A percentile compares a stretch with the other conserved stretches of the same genome.
phyloP scores from a whole-genome alignment of 1,140 invertebrate genomes.

The Papilio dardanus region DNA sequence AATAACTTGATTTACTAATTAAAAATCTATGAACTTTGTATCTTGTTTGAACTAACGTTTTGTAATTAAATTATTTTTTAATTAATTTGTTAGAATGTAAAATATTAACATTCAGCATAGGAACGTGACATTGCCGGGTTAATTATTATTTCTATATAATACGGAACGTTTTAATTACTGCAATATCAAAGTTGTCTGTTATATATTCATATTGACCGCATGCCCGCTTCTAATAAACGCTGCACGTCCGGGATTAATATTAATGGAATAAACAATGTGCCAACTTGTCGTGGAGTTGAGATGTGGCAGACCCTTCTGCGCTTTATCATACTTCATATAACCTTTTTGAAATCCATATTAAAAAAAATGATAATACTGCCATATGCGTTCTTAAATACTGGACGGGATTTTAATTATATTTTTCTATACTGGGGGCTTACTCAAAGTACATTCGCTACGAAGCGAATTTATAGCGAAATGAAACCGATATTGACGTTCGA shows the following conservation, averaged over 20 bases:
- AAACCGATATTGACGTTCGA: no score
- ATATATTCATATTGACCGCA: neutral
- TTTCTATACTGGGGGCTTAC: no score
- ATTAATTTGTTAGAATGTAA: no score
- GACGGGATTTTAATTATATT: no score
- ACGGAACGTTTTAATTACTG: neutral
- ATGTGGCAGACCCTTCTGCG: neutral
- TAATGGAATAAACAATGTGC: slow-evolving; percentile 16
- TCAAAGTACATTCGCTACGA: no score
- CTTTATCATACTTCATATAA: neutral
- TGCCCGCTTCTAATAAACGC: neutral
- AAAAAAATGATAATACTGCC: neutral
- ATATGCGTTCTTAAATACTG: neutral
- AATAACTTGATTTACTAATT: no score
- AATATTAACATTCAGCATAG: no score
- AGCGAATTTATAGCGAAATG: no score
- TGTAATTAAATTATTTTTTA: no score
- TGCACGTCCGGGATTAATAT: slow-evolving; percentile 1
- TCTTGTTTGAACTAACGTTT: no score
- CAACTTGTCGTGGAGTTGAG: slow-evolving; percentile 1
- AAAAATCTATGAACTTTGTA: no score
- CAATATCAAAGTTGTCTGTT: neutral
- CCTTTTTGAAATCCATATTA: neutral
- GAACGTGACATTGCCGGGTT: no score
- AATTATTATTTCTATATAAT: neutral